A percentile compares a stretch with the other conserved stretches of the same genome.
Evolutionary conservation across 2,797 vertebrate species (phyloP).

Genomic region (Mustela erminea): DNA sequence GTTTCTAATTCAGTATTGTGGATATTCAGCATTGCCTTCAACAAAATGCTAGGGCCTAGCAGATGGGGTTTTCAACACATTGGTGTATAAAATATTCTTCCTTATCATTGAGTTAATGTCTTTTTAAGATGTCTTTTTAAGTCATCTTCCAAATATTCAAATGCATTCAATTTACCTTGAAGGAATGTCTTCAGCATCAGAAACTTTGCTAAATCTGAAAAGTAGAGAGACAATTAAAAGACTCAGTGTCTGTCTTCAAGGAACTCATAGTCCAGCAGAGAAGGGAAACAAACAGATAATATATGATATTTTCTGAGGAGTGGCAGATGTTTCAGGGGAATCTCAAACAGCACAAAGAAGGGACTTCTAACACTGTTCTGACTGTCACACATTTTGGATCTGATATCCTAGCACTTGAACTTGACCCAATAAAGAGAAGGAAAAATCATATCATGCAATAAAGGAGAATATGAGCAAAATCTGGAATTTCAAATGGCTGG

Average conservation of each 20-base stretch:
- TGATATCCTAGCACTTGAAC: background rate
- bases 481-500: background rate
- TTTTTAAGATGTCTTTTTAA: background rate
- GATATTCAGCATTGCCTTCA: background rate
- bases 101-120: background rate
- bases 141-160: slow-evolving; percentile 23
- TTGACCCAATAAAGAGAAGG: background rate
- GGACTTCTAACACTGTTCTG: background rate
- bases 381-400: background rate
- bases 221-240: background rate
- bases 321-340: background rate
- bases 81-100: background rate
- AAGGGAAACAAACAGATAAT: background rate
- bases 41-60: background rate
- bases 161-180: background rate
- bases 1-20: background rate
- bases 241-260: background rate
- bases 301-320: background rate
- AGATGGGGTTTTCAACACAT: background rate
- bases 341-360: background rate
- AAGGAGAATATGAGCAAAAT: background rate
- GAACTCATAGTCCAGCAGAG: background rate
- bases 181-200: slow-evolving; percentile 32
- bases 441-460: background rate
- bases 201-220: background rate